phyloP scores from a whole-genome alignment of 2,113 vertebrate species.

The Cyprinodon variegatus region DNA sequence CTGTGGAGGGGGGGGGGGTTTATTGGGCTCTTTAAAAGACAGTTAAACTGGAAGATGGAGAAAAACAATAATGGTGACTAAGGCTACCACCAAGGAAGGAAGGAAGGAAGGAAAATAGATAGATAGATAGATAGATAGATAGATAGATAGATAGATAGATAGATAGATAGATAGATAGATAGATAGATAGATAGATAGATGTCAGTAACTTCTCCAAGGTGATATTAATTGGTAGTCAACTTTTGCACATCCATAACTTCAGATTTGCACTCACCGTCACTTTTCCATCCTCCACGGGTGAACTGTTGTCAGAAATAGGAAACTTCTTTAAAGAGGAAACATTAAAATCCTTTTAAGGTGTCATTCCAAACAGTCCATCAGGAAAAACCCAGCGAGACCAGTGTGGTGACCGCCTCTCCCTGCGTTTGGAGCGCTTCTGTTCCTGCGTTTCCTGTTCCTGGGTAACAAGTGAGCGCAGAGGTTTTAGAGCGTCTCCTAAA shows the following conservation, averaged over 20 bases:
- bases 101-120: too few relatives aligned
- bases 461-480: conserved; percentile 44
- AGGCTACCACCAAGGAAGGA: not conserved
- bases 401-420: conserved; percentile 40
- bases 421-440: conserved; percentile 7
- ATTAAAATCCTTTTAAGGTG: conserved; percentile 3
- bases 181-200: conserved; percentile 19
- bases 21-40: not conserved
- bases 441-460: conserved; percentile 63
- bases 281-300: conserved; percentile 48
- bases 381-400: not conserved
- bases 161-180: not conserved
- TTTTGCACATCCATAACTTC: not conserved
- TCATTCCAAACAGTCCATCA: conserved; percentile 42
- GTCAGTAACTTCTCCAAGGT: not conserved
- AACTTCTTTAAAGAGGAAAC: not conserved
- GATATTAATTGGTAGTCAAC: not conserved
- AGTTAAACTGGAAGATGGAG: not conserved
- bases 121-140: too few relatives aligned
- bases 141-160: too few relatives aligned
- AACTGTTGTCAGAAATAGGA: not conserved
- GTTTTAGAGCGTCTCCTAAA: conserved; percentile 4
- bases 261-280: conserved; percentile 64
- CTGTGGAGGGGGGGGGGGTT: not conserved
- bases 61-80: not conserved